A percentile compares a stretch with the other conserved stretches of the same genome.
phyloP scores from a whole-genome alignment of 2,797 vertebrate species.

The Stomatorhinus walkeri region DNA sequence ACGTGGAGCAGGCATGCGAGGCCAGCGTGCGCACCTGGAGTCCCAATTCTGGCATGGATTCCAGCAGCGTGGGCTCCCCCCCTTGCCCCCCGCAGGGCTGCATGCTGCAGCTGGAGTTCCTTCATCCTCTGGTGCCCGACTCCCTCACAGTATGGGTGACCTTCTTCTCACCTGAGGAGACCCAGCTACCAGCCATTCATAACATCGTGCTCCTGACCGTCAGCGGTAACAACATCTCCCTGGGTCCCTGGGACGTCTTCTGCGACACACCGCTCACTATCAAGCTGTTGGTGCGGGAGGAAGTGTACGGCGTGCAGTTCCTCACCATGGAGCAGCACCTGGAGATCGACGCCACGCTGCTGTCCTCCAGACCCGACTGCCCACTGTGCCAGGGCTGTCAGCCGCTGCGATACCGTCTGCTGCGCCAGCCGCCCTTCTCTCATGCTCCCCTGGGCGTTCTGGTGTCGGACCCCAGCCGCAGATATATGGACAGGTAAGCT shows the following conservation, averaged over 20 bases:
- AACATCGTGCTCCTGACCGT: conserved; percentile 82
- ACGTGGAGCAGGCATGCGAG: conserved; percentile 92
- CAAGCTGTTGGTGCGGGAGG: conserved; percentile 72
- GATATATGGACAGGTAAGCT: conserved; percentile 81
- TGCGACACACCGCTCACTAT: conserved; percentile 88
- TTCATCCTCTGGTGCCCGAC: conserved; percentile 75
- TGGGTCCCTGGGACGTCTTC: conserved; percentile 88
- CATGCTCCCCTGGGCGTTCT: conserved; percentile 57
- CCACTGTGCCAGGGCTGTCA: conserved; percentile 67
- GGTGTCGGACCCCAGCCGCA: conserved; percentile 68
- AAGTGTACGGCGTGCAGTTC: conserved; percentile 85
- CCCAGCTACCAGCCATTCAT: conserved; percentile 80
- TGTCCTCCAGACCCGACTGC: conserved; percentile 76
- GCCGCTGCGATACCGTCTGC: conserved; percentile 75
- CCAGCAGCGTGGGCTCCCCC: conserved; percentile 68
- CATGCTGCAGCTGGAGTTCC: conserved; percentile 89
- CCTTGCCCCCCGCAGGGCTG: conserved; percentile 89
- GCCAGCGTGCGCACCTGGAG: conserved; percentile 95
- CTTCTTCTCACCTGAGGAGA: conserved; percentile 82
- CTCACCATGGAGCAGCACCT: conserved; percentile 92
- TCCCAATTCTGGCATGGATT: conserved; percentile 73
- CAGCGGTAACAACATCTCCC: conserved; percentile 76
- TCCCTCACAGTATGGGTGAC: conserved; percentile 96
- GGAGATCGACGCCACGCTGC: conserved; percentile 88
- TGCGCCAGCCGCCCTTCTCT: conserved; percentile 76